Conservation (phyloP, 1,140 invertebrate species). For the Magallana gigas region DNA sequence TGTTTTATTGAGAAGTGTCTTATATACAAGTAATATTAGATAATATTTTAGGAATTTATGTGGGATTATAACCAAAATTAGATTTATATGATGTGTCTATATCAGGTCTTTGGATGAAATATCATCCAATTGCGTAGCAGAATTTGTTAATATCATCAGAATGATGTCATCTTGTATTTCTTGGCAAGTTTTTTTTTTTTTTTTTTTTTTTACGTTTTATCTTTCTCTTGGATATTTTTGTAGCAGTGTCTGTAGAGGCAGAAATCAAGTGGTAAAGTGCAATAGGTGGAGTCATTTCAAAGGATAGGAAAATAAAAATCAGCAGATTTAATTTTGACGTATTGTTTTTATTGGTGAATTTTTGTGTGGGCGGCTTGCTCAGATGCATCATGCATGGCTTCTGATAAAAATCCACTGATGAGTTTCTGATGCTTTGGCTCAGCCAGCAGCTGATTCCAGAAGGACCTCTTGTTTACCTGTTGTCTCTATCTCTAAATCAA, state of each 20-base stretch:
- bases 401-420: background rate
- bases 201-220: too few relatives aligned
- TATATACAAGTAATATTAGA: too few relatives aligned
- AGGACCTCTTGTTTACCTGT: background rate
- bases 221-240: too few relatives aligned
- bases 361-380: slow-evolving; percentile 3
- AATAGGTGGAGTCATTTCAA: background rate
- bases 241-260: background rate
- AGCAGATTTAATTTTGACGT: background rate
- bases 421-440: background rate
- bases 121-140: too few relatives aligned
- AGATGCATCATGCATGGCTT: background rate
- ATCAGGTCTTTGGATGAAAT: too few relatives aligned
- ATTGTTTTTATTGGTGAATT: background rate
- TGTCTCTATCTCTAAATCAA: background rate
- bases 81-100: too few relatives aligned
- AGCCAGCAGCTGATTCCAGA: background rate
- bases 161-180: too few relatives aligned
- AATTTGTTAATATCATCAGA: too few relatives aligned
- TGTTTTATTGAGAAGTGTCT: too few relatives aligned
- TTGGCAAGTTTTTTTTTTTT: too few relatives aligned
- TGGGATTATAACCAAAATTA: too few relatives aligned
- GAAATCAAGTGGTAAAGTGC: background rate
- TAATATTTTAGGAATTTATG: too few relatives aligned
- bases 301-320: background rate